These are phyloP conservation scores for Caenorhabditis macrosperma DNA, from an alignment of 2,888 invertebrate genomes.

Conservation along the genomic window DNA sequence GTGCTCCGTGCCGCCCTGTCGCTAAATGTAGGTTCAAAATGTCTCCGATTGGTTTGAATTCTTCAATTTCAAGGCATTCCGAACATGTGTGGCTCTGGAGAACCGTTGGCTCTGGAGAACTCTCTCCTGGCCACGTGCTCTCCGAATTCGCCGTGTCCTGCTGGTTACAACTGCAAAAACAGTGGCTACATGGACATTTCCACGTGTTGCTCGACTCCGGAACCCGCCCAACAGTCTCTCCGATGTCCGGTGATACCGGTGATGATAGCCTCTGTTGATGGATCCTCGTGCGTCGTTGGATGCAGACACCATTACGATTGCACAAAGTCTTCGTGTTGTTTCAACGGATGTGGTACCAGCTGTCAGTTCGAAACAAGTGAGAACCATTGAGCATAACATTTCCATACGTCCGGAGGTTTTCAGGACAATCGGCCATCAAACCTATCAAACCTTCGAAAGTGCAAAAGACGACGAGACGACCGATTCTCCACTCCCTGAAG, in stretches of 20 bases:
- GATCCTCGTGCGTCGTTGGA: slow-evolving; percentile 63
- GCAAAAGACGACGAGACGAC: slow-evolving; percentile 17
- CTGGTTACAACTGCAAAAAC: slow-evolving; percentile 71
- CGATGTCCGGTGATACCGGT: slow-evolving; percentile 54
- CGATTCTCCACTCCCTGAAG: slow-evolving; percentile 47
- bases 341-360: slow-evolving; percentile 74
- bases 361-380: slow-evolving; percentile 68
- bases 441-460: slow-evolving; percentile 25
- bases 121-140: slow-evolving; percentile 67
- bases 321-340: slow-evolving; percentile 70
- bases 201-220: slow-evolving; percentile 72
- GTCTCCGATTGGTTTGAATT: too few species aligned
- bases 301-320: slow-evolving; percentile 70
- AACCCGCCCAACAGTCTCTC: slow-evolving; percentile 44
- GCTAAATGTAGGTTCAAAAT: slow-evolving; percentile 71
- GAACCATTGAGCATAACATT: neutral
- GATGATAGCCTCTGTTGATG: slow-evolving; percentile 62
- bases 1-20: slow-evolving; percentile 62
- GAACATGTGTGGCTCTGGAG: slow-evolving; percentile 71
- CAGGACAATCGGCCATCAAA: slow-evolving; percentile 37
- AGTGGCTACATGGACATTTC: slow-evolving; percentile 70
- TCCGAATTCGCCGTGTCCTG: slow-evolving; percentile 67
- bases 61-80: slow-evolving; percentile 66
- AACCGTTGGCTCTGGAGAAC: slow-evolving; percentile 64
- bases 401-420: neutral